Base-by-base conservation (phyloP, 2,888 invertebrate genomes). In the Chymomyza amoena region DNA sequence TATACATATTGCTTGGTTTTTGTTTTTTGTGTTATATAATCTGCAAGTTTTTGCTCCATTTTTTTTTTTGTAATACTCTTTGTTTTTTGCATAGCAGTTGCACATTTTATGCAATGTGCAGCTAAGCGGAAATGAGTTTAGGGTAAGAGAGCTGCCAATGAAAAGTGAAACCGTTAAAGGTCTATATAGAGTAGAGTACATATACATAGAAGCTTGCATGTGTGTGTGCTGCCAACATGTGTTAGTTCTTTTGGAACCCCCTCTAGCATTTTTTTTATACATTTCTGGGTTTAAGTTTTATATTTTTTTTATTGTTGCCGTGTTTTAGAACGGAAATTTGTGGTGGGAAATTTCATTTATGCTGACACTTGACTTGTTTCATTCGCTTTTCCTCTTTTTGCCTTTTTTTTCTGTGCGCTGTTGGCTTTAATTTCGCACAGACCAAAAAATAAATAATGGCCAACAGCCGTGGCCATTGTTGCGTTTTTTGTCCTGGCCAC, bases 261-360 rank as follows among this genome's bases (percentile, higher is more conserved):
- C 9, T 32, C 32, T 25, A 6, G 25, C 54, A 52, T 20, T 25
- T 20, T 20, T 61, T 39, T 61, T 39, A 28, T 20, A 64, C 65
- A 67, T 54, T 75, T 66, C 66, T 79, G 71, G 63, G 25, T 68
- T 52, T 64, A 32, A 32, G 51, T 51, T 62, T 61, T 61, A 20
- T 28, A 32, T 56, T 64, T 56, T 64, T 64, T 39, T 54, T 9
- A 25, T 50, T 15, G 10, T 61, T 61, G 13, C 39, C 61, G 10
- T 61, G 28, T 10, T 16, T n/a, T 65, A 16, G 76, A 72, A 71
- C 88, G 88, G 88, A 88, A 87, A 78, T 87, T 85, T 89, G 89
- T 56, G 87, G 87, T 86, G 89, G 88, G 83, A 87, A 87, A 88
- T 87, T 89, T 87, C 84, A 89, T 87, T 87, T 84, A 79, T 84